These are phyloP conservation scores for Ophion ellenae DNA, from an alignment of 2,888 invertebrate species.

Conservation along the genomic window DNA sequence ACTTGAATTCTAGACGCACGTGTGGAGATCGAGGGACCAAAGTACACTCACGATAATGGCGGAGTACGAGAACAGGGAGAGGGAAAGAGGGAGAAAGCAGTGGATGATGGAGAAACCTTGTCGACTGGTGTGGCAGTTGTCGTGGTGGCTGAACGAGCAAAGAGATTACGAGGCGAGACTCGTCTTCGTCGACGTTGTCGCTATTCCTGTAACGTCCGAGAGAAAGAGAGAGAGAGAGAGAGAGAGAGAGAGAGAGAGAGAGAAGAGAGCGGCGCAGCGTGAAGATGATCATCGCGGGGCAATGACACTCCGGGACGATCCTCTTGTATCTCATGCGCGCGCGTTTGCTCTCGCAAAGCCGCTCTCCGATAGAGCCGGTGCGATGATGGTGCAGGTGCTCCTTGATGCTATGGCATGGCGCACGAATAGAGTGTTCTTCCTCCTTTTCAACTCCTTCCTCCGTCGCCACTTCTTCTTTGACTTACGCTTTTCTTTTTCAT, in stretches of 20 bases:
- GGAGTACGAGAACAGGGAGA: not conserved
- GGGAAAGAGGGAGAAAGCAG: conserved; percentile 11
- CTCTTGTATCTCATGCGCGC: conserved; percentile 33
- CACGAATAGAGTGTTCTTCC: conserved; percentile 54
- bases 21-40: not conserved
- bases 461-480: conserved; percentile 2
- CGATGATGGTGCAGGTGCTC: conserved; percentile 58
- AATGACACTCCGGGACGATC: conserved; percentile 72
- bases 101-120: conserved; percentile 38
- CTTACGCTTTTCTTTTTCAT: no score
- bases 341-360: conserved; percentile 39
- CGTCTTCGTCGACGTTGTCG: conserved; percentile 60
- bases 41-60: not conserved
- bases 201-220: conserved; percentile 75
- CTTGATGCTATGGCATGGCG: conserved; percentile 50
- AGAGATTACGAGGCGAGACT: conserved; percentile 50
- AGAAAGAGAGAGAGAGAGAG: conserved; percentile 15
- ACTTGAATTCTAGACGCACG: conserved; percentile 1
- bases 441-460: conserved; percentile 27
- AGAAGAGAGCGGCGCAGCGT: conserved; percentile 53
- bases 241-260: conserved; percentile 50
- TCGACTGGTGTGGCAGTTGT: conserved; percentile 24
- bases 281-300: conserved; percentile 71
- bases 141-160: conserved; percentile 27
- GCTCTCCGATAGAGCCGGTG: conserved; percentile 3